Evolutionary conservation across 2,888 invertebrate genomes (phyloP), one percentile per base, ranked within the genome.

Genomic region (Sinhomidia bicolor): DNA sequence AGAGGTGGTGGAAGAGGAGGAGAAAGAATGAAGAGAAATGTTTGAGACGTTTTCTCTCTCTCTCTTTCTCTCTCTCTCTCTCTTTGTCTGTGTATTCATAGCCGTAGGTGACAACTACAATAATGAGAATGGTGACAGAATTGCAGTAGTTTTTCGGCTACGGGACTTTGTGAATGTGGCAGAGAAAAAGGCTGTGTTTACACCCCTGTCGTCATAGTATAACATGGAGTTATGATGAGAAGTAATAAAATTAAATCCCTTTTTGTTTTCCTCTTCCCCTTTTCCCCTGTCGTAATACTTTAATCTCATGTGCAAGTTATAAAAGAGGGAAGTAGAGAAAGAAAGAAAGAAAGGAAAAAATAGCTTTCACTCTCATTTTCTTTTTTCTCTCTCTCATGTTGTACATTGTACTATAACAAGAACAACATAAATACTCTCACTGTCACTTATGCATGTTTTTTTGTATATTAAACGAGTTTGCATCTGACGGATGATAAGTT

Each of bases 201-300:
- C 47, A 14, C 47, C 47, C 2, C 47, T n/a, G 47, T 47, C 47
- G 47, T 47, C 47, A 10, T 12, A 47, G 10, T 3, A 12, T 36
- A n/a, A 47, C 47, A 47, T 47, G 14, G 65, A 68, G 32, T 68
- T 68, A 68, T 36, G 85, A 85, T 71, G 86, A 81, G 60, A 86
- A 80, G 82, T 81, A 88, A 82, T 87, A 82, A 88, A 88, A 88
- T 88, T 88, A 88, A 88, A 88, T 76, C 88, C 88, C 51, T 82
- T 83, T 81, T 87, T 87, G 81, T 81, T 83, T 78, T 71, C 14
- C 3, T 26, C 51, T 68, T 79, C 3, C 32, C 41, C 80, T 23
- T 10, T 20, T 57, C 44, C 60, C 54, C 62, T 36, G 82, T 26
- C 41, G 57, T 84, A 83, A 88, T 83, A 88, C 88, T 83, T 83